Conservation (phyloP, 1,140 invertebrate species). For the Orchesella cincta region DNA sequence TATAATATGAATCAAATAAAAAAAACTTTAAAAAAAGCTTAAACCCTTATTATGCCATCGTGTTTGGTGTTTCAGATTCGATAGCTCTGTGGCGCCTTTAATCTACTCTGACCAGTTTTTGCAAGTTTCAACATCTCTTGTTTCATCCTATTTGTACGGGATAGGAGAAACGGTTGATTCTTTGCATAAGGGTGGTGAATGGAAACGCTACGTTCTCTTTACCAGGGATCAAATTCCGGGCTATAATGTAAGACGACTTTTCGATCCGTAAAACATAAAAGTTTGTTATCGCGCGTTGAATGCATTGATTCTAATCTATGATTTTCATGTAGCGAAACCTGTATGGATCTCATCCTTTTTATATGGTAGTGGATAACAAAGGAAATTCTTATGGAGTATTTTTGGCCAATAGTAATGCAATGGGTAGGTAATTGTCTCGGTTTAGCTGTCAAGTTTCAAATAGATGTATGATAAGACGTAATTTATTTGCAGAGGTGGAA, state of each 20-base stretch:
- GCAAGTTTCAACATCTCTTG: constrained; percentile 73
- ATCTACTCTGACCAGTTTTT: constrained; percentile 82
- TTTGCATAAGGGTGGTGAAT: constrained; percentile 66
- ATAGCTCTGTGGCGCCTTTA: constrained; percentile 73
- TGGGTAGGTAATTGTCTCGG: constrained; percentile 65
- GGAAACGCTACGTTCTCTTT: constrained; percentile 69
- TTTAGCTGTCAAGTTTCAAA: background rate
- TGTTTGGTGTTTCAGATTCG: constrained; percentile 69
- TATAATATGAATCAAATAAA: too few species aligned
- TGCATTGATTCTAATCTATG: too few species aligned
- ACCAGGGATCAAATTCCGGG: constrained; percentile 67
- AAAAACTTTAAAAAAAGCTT: too few species aligned
- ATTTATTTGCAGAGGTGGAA: constrained; percentile 69
- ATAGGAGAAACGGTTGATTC: constrained; percentile 71
- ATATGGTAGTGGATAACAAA: constrained; percentile 67
- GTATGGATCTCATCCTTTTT: constrained; percentile 86
- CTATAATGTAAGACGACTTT: too few species aligned
- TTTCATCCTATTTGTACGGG: constrained; percentile 76
- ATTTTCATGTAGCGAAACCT: too few species aligned
- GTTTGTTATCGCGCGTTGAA: too few species aligned
- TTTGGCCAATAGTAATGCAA: constrained; percentile 78
- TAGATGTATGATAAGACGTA: too few species aligned
- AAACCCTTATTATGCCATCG: too few species aligned
- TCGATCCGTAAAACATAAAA: too few species aligned
- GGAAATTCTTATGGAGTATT: constrained; percentile 71